Base-by-base conservation (phyloP, 2,797 vertebrate genomes). In the Xiphorhynchus erythropygius region DNA sequence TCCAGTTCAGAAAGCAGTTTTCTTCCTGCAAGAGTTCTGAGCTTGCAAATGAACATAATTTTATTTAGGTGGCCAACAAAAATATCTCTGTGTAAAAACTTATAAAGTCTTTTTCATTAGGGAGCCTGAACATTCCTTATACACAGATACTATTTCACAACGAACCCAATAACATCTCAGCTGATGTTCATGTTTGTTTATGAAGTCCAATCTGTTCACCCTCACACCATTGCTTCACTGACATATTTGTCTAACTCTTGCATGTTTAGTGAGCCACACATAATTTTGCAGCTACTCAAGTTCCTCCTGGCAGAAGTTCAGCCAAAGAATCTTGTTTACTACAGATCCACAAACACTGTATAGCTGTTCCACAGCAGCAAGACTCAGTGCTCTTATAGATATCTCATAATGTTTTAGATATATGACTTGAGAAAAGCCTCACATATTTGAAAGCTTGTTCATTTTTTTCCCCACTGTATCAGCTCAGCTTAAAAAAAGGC, bases 241-340 rank as follows among this genome's bases (percentile, higher is more conserved):
- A 75, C 53, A 33, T 33, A 62, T 88, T 88, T 95, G 44, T 84
- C 80, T 76, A 79, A 87, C 44, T 90, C 69, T 74, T 64, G 50
- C 74, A 60, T 23, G 28, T 79, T 73, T 67, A 81, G 73, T 18
- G 64, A 84, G 47, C 3, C 2, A 75, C 80, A 76, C 17, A 17
- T 87, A 37, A 78, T 78, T 88, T 88, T 42, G 46, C 7, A 73
- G 19, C 67, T 78, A 21, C 33, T 87, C 59, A 59, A n/a, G 70
- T 60, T 82, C 18, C 47, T 69, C 37, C 85, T 93, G 55, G 39
- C 55, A 76, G 35, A 82, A 87, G 32, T 79, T 90, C 94, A 94
- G 77, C 77, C 63, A 89, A 95, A 87, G 50, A 82, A 92, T 87
- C 64, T 75, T 91, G 57, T 91, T 91, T 71, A 56, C 49, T n/a